A percentile compares a stretch with the other conserved stretches of the same genome.
Evolutionary conservation across 2,113 vertebrate species (phyloP).

Genomic region (Dasyprocta punctata): DNA sequence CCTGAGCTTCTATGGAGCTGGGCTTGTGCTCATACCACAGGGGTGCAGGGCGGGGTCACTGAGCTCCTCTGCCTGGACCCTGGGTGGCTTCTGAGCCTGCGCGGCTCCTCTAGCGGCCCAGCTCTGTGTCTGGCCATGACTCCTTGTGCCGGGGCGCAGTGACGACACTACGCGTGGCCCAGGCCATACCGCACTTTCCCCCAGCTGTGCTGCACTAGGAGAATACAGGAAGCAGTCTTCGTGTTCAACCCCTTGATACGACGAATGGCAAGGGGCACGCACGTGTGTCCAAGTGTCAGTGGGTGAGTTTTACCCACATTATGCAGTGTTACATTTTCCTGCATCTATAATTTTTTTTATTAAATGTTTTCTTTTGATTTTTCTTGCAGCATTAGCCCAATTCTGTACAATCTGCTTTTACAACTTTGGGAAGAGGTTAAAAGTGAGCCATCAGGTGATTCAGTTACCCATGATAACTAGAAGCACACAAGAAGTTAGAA

Average conservation of each 20-base stretch:
- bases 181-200: neutral
- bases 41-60: neutral
- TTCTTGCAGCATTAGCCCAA: neutral
- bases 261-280: neutral
- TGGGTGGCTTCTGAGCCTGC: neutral
- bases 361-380: neutral
- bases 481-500: neutral
- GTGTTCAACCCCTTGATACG: neutral
- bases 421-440: neutral
- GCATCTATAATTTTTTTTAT: neutral
- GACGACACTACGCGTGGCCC: fast-evolving
- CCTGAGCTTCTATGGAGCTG: neutral
- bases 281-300: neutral
- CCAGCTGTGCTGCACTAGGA: too few species aligned
- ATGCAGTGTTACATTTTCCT: neutral
- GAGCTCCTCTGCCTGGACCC: neutral
- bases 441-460: neutral
- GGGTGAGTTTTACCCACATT: neutral
- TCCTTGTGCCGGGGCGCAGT: fast-evolving
- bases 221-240: neutral
- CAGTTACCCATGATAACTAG: neutral
- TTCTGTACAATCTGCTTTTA: neutral
- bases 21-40: neutral
- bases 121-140: neutral
- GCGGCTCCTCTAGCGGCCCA: neutral